Percentiles rank a stretch among this genome's conserved stretches.
Conservation (phyloP, 2,888 invertebrate genomes). For the Ophion costatus region DNA sequence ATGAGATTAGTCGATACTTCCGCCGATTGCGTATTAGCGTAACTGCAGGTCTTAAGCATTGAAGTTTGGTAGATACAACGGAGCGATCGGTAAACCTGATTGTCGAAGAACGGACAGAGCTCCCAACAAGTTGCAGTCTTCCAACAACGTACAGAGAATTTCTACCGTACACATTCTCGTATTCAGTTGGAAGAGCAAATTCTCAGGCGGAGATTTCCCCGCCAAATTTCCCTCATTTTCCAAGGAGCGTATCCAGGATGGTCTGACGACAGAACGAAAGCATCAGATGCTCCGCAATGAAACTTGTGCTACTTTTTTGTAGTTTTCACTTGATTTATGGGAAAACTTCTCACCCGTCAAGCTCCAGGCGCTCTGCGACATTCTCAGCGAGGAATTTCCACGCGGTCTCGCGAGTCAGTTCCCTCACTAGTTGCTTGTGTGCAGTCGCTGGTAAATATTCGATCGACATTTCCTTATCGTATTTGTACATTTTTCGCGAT, state of each 20-base stretch:
- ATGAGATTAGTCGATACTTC: no score
- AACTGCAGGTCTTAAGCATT: no score
- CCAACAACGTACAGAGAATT: conserved; percentile 72
- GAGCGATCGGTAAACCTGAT: conserved; percentile 71
- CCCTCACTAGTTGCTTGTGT: conserved; percentile 73
- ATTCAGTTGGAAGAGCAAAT: conserved; percentile 74
- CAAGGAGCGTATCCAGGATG: conserved; percentile 72
- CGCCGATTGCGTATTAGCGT: no score
- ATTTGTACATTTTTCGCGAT: conserved; percentile 69
- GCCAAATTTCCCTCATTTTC: conserved; percentile 53
- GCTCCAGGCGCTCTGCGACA: conserved; percentile 70
- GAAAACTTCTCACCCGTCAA: conserved; percentile 69
- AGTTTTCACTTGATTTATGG: neutral
- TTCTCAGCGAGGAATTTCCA: conserved; percentile 74
- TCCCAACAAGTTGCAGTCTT: conserved; percentile 72
- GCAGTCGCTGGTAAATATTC: conserved; percentile 70
- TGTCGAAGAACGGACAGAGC: conserved; percentile 73
- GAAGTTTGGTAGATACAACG: no score
- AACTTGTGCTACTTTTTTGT: neutral
- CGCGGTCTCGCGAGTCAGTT: conserved; percentile 66
- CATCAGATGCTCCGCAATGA: no score
- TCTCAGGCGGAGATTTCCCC: conserved; percentile 70
- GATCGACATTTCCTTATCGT: conserved; percentile 70
- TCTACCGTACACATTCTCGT: conserved; percentile 76
- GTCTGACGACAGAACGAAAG: conserved; percentile 20